These are phyloP conservation scores for Sinocyclocheilus anophthalmus DNA, from an alignment of 2,113 vertebrate species.

Conservation along the genomic window DNA sequence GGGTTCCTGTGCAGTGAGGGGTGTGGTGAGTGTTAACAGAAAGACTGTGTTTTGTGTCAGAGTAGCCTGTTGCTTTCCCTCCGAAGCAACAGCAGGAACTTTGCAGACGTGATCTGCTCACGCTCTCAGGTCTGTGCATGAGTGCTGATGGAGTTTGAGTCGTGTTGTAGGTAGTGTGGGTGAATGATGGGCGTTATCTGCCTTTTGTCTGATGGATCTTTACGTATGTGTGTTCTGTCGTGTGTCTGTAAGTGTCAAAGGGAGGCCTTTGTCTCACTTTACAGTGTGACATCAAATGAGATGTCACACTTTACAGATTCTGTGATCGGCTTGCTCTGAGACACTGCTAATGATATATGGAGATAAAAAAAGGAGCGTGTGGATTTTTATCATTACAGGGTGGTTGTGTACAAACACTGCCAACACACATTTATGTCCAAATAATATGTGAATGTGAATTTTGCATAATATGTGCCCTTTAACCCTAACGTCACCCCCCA, in stretches of 20 bases:
- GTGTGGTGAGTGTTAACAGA: slow-evolving; percentile 66
- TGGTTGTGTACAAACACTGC: no score
- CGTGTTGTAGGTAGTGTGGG: background rate
- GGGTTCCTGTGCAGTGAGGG: slow-evolving; percentile 63
- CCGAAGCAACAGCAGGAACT: background rate
- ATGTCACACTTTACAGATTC: no score
- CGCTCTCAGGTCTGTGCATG: background rate
- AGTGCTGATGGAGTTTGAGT: background rate
- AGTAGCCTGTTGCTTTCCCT: slow-evolving; percentile 46
- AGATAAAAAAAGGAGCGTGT: no score
- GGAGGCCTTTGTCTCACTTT: slow-evolving; percentile 41
- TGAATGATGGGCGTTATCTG: background rate
- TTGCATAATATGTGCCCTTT: no score
- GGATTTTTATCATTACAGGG: no score
- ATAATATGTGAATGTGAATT: no score
- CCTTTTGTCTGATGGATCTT: slow-evolving; percentile 8
- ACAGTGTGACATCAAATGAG: no score
- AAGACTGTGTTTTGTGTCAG: background rate
- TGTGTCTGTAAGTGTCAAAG: slow-evolving; percentile 17
- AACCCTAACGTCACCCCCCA: no score
- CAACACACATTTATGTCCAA: no score
- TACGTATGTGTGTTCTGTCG: slow-evolving; percentile 1
- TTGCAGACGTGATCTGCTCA: background rate
- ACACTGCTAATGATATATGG: no score
- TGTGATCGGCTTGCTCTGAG: no score